These are phyloP conservation scores for Myotis vivesi DNA, from an alignment of 2,797 vertebrate genomes.

Conservation along the genomic window DNA sequence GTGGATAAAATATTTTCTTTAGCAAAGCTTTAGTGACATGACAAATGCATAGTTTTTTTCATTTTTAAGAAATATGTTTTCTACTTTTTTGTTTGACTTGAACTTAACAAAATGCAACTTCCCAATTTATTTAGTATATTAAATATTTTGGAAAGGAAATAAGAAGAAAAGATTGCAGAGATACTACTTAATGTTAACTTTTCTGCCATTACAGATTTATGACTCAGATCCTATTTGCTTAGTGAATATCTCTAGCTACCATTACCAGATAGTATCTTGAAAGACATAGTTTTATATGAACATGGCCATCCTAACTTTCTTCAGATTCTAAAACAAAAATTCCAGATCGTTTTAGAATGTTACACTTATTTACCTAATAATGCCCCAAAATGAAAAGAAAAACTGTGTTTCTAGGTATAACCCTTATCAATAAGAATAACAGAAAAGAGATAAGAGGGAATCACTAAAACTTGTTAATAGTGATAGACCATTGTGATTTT, in stretches of 20 bases:
- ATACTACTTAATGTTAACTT: neutral
- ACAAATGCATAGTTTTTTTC: neutral
- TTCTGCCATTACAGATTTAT: neutral
- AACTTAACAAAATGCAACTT: neutral
- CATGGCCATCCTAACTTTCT: neutral
- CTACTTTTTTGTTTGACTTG: neutral
- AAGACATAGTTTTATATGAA: neutral
- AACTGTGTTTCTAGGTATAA: neutral
- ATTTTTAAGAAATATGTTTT: neutral
- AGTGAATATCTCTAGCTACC: neutral
- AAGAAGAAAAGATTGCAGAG: neutral
- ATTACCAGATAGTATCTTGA: neutral
- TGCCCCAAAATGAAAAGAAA: neutral
- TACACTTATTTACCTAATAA: neutral
- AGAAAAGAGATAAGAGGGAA: neutral
- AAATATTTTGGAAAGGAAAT: neutral
- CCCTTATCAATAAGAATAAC: neutral
- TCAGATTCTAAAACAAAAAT: neutral
- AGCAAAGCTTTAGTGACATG: neutral
- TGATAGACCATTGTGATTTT: neutral
- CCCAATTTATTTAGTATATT: neutral
- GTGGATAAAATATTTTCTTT: neutral
- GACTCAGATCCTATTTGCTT: neutral
- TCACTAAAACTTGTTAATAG: neutral
- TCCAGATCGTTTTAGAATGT: neutral